Conservation (phyloP, 53 echinoderm and acorn worm species). For the Temnopleurus reevesii region DNA sequence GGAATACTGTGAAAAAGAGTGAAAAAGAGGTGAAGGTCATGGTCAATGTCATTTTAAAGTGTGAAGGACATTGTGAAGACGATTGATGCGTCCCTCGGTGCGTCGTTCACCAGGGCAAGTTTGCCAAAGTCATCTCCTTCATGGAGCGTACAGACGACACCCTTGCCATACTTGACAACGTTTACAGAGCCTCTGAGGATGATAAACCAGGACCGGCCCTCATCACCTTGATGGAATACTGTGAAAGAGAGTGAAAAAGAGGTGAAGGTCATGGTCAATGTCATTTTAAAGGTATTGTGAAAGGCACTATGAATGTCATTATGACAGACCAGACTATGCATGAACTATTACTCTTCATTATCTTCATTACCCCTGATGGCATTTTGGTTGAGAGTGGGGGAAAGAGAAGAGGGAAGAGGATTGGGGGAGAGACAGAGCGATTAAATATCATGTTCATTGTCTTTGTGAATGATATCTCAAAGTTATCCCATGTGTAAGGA, state of each 20-base stretch:
- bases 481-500: too few species aligned
- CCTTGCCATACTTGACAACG: slow-evolving; percentile 96
- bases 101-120: slow-evolving; percentile 92
- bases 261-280: not conserved
- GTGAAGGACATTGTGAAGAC: slow-evolving; percentile 54
- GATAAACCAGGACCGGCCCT: slow-evolving; percentile 97
- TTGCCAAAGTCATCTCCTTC: slow-evolving; percentile 99
- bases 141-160: slow-evolving; percentile 95
- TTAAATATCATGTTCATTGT: too few species aligned
- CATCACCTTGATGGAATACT: slow-evolving; percentile 99
- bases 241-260: not conserved
- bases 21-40: not conserved
- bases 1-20: slow-evolving; percentile 74
- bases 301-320: not conserved
- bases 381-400: too few species aligned
- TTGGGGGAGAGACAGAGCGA: too few species aligned
- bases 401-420: too few species aligned
- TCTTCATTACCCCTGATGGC: too few species aligned
- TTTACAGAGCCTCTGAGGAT: slow-evolving; percentile 93
- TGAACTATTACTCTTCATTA: too few species aligned
- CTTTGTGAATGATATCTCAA: too few species aligned
- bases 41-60: not conserved
- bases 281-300: not conserved
- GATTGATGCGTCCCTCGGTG: slow-evolving; percentile 90
- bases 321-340: too few species aligned